Evolutionary conservation across 2,113 vertebrate species (phyloP), one percentile per base, ranked within the genome.

Genomic region (Pachycephala philippinensis): DNA sequence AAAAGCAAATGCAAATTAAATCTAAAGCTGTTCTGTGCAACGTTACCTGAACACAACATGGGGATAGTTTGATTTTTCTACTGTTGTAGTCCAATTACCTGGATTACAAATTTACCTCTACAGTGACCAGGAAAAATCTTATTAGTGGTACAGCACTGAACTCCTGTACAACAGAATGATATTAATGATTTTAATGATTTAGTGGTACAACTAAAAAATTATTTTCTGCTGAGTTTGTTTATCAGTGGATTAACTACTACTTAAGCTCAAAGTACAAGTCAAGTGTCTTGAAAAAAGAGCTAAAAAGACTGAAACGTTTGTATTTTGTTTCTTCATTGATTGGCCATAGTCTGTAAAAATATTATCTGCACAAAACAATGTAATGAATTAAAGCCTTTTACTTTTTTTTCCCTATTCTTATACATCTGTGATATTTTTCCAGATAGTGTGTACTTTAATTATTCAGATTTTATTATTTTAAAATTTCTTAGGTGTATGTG

Each of bases 21-120:
- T 71, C 70, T 90, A 80, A 75, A 35, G 59, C 72, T 93, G 66
- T 89, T 71, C 80, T 71, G 64, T 95, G 84, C 61, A 95, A 23
- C 11, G 9, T 47, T 84, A 97, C 23, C 39, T 95, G 85, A 96
- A 86, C 54, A 81, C 57, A 91, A 27, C 70, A 82, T 93, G 90
- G 84, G 94, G 92, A 85, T 95, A 27, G 86, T 86, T 87, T 87
- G 79, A 86, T 64, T 57, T 82, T 94, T 95, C 78, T 94, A 78
- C 37, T 87, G 12, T 96, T 94, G 74, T 94, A 79, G 30, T 88
- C 57, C 90, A 65, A 1, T 81, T 90, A 77, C n/a, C 42, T 80
- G 70, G 61, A 83, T 83, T 95, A 89, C 72, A 74, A 78, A 53
- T 86, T 52, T 86, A 40, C 89, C 66, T 94, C 45, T 86, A 11